Conservation (phyloP, 1,140 invertebrate genomes). For the Conus ventricosus region DNA sequence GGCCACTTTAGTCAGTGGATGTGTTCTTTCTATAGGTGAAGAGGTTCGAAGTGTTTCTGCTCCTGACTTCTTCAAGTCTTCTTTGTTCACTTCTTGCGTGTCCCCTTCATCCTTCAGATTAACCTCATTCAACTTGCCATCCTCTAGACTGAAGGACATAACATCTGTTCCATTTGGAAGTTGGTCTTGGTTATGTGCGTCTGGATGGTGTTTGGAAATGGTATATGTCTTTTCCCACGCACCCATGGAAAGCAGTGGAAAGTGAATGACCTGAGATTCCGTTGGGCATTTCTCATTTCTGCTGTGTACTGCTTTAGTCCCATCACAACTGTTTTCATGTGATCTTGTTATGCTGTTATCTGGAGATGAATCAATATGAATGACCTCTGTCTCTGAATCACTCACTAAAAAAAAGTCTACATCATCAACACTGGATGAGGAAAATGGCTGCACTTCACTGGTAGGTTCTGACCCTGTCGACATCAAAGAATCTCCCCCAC, state of each 20-base stretch:
- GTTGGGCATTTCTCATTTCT: background rate
- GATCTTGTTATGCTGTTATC: background rate
- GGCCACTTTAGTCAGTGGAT: background rate
- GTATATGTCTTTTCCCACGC: background rate
- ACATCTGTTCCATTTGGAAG: background rate
- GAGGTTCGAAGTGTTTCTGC: background rate
- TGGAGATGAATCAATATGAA: background rate
- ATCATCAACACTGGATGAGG: background rate
- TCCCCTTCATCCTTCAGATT: background rate
- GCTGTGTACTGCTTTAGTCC: background rate
- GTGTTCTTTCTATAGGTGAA: background rate
- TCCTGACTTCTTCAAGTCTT: background rate
- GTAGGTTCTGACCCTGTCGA: too few relatives aligned
- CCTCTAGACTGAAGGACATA: background rate
- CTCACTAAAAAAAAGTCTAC: background rate
- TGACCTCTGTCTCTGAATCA: background rate
- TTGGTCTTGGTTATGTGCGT: background rate
- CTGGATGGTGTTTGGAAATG: background rate
- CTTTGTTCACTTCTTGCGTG: background rate
- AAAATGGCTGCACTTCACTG: background rate
- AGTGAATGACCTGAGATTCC: background rate
- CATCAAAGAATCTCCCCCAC: background rate
- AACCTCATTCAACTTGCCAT: background rate
- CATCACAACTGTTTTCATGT: background rate
- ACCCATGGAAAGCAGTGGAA: background rate